Percentiles rank a stretch among this genome's conserved stretches.
Conservation (phyloP, 92 coral and sea anemone genomes). For the Galaxea fascicularis region DNA sequence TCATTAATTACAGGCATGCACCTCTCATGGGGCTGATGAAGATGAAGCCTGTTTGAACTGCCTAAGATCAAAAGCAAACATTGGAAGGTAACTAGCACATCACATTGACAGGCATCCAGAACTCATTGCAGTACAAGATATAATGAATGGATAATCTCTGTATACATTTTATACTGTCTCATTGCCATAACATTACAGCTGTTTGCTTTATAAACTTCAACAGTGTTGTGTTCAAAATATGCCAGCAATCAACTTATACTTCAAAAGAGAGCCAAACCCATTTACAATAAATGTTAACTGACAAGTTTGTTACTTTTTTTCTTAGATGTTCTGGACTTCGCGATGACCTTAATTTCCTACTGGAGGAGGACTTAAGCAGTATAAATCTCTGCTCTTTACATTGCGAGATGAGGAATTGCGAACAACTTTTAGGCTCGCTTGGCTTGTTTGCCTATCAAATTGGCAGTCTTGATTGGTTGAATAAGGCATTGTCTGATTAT, state of each 20-base stretch:
- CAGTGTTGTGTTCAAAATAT: too few relatives aligned
- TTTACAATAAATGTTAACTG: too few relatives aligned
- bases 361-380: conserved; percentile 49
- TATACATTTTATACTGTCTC: too few relatives aligned
- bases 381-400: conserved; percentile 37
- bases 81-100: too few relatives aligned
- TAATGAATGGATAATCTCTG: too few relatives aligned
- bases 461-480: conserved; percentile 47
- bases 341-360: conserved; percentile 55
- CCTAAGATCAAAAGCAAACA: background rate
- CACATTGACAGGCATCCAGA: too few relatives aligned
- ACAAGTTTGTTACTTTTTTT: background rate
- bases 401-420: conserved; percentile 61
- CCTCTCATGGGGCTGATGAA: conserved; percentile 51
- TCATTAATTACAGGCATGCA: conserved; percentile 46
- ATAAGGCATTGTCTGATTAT: conserved; percentile 46
- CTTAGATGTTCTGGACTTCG: conserved; percentile 40
- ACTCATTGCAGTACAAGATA: too few relatives aligned
- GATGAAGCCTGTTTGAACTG: conserved; percentile 61
- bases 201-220: too few relatives aligned
- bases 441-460: conserved; percentile 59
- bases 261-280: too few relatives aligned
- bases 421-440: conserved; percentile 47
- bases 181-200: too few relatives aligned
- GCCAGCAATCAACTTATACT: too few relatives aligned